Base-by-base conservation (phyloP, 2,888 invertebrate species). In the Parasteatoda lunata region DNA sequence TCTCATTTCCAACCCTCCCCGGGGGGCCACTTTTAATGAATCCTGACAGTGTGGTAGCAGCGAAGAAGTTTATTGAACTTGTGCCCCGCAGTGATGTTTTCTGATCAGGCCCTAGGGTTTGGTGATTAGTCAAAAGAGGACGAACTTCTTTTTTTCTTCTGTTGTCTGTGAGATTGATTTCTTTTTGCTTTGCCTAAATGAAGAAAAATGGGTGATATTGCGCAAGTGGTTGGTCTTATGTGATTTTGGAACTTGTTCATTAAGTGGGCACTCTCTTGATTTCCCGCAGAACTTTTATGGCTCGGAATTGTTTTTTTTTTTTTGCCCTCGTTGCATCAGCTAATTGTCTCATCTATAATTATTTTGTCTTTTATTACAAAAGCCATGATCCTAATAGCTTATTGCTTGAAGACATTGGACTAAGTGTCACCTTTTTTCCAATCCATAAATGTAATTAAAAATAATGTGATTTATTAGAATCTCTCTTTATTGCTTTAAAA, bases 61-160 rank as follows among this genome's bases (percentile, higher is more conserved):
- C 59, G 59, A 9, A 8, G 59, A 59, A 75, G 84, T 85, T 85
- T 85, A 73, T 85, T 85, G 84, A 84, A 85, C 84, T 51, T 66
- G 30, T 69, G 54, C 66, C 77, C 78, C 68, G 3, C 65, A 75
- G 78, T 68, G 69, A 49, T 49, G 75, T 59, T 9, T 52, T 47
- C 48, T 48, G 81, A 47, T 45, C 11, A 7, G 45, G 69, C 81
- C 78, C 72, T 77, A 47, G 72, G 84, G 84, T 72, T 30, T 48
- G 68, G 72, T 78, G 78, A 85, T 79, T 79, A 70, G 84, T 79
- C 51, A 48, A 52, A 51, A n/a, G n/a, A 59, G 59, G n/a, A 59
- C 59, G 59, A 59, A n/a, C 59, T 59, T 4, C n/a, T 59, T 13
- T 59, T 54, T 8, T 54, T 59, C 11, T 59, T 9, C 8, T 59